Conservation (phyloP, 2,888 invertebrate species). For the Eurois occulta region DNA sequence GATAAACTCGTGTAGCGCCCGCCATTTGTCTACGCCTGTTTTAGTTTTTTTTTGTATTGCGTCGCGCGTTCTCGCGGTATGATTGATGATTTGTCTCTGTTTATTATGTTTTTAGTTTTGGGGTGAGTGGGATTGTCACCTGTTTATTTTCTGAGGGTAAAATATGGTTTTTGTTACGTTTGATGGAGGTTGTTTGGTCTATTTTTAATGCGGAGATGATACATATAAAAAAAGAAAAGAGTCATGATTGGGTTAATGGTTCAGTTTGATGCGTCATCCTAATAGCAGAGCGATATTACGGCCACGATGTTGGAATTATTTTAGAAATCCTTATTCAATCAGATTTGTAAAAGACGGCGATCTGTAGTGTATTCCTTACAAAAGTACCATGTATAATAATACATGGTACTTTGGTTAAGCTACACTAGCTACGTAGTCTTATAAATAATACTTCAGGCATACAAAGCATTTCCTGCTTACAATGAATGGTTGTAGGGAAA, state of each 20-base stretch:
- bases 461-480: neutral
- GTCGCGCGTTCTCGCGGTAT: slow-evolving; percentile 26
- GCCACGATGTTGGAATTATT: neutral
- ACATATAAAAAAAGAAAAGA: neutral
- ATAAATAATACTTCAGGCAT: neutral
- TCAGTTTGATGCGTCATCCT: neutral
- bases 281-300: neutral
- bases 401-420: too few relatives aligned
- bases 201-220: neutral
- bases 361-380: too few relatives aligned
- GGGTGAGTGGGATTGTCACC: neutral
- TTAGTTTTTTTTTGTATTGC: slow-evolving; percentile 28
- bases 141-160: slow-evolving; percentile 6
- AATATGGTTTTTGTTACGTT: slow-evolving; percentile 6
- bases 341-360: neutral
- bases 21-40: slow-evolving; percentile 58
- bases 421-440: too few relatives aligned
- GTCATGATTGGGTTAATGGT: neutral
- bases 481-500: neutral
- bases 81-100: slow-evolving; percentile 45
- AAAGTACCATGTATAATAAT: too few relatives aligned
- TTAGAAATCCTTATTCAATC: neutral
- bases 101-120: slow-evolving; percentile 22
- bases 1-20: slow-evolving; percentile 49
- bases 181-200: neutral